phyloP scores from a whole-genome alignment of 2,888 invertebrate species.

The Coelopa pilipes region DNA sequence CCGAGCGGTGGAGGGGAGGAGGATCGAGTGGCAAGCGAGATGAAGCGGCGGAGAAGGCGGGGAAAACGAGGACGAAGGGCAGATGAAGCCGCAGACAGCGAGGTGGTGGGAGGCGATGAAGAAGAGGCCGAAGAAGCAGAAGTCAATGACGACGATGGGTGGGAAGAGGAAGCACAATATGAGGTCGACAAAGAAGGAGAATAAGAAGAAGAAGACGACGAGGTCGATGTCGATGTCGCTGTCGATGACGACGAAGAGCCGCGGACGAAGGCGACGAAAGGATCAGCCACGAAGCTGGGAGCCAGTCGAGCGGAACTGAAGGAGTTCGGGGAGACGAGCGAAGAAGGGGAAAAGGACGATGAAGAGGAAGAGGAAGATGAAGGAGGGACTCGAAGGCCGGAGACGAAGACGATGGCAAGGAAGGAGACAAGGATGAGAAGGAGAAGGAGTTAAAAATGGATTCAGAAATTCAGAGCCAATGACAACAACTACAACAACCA shows the following conservation, averaged over 20 bases:
- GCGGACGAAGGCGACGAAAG: too few species aligned
- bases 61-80: not conserved
- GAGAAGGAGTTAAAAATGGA: not conserved
- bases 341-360: not conserved
- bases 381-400: not conserved
- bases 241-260: too few species aligned
- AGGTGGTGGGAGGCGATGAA: not conserved
- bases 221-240: too few species aligned
- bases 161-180: too few species aligned
- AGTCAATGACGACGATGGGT: not conserved
- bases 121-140: not conserved
- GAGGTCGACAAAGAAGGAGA: too few species aligned
- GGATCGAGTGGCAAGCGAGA: not conserved
- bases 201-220: too few species aligned
- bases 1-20: not conserved
- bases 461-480: slow-evolving; percentile 10
- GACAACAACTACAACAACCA: slow-evolving; percentile 12
- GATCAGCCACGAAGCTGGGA: not conserved
- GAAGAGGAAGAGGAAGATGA: not conserved
- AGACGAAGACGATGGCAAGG: not conserved
- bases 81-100: slow-evolving; percentile 33
- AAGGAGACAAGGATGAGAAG: slow-evolving; percentile 11
- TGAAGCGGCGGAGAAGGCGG: not conserved
- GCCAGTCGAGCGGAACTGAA: slow-evolving; percentile 12
- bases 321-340: not conserved